These are phyloP conservation scores for Neopelma chrysocephalum DNA, from an alignment of 2,797 vertebrate species.

Conservation along the genomic window DNA sequence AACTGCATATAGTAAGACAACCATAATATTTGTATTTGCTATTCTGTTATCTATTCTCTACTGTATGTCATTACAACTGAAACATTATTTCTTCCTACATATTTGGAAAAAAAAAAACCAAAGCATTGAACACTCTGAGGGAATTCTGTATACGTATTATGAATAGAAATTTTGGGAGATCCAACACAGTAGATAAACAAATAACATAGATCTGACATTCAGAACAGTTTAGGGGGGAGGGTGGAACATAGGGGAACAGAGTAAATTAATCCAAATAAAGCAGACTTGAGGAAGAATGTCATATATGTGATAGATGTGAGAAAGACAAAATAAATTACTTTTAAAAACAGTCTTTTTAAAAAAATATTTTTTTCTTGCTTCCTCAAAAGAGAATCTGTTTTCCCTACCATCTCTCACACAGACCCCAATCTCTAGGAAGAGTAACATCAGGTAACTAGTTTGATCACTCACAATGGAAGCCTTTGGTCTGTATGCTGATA, in stretches of 20 bases:
- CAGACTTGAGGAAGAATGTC: not conserved
- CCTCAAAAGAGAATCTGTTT: not conserved
- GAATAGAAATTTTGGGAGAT: not conserved
- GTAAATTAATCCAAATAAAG: not conserved
- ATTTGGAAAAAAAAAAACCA: not conserved
- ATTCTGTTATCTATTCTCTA: not conserved
- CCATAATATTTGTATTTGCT: not conserved
- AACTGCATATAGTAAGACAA: not conserved
- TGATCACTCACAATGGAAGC: not conserved
- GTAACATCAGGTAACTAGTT: not conserved
- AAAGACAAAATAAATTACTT: not conserved
- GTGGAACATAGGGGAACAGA: fast-evolving
- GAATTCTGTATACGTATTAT: not conserved
- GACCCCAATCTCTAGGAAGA: not conserved
- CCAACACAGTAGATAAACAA: not conserved
- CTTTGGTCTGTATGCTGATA: not conserved
- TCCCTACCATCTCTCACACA: not conserved
- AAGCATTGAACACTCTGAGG: not conserved
- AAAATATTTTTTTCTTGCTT: not conserved
- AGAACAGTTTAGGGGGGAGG: not conserved
- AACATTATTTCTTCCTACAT: not conserved
- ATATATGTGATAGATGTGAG: not conserved
- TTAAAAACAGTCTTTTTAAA: not conserved
- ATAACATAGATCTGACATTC: not conserved
- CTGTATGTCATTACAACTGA: not conserved